Percentiles rank a stretch among this genome's conserved stretches.
These are phyloP conservation scores for Vesta saturnalis DNA, from an alignment of 2,888 invertebrate genomes.

Conservation along the genomic window DNA sequence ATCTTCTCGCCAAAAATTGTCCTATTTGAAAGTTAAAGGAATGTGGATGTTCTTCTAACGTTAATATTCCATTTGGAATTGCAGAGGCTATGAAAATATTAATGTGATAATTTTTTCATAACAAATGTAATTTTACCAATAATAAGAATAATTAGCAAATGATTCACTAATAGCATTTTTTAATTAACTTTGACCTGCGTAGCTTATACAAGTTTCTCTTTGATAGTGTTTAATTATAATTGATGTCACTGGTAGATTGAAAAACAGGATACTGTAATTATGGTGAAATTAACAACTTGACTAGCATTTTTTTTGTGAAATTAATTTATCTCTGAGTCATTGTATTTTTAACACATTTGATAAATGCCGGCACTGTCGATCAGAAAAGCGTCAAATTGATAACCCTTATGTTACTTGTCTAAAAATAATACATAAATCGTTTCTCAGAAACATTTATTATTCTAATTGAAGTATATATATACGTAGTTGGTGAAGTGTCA, in stretches of 20 bases:
- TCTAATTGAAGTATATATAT: too few relatives aligned
- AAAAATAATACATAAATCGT: too few relatives aligned
- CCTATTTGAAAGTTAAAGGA: background rate
- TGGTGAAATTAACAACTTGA: background rate
- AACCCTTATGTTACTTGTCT: too few relatives aligned
- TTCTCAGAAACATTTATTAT: too few relatives aligned
- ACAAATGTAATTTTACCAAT: conserved; percentile 6
- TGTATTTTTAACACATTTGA: too few relatives aligned
- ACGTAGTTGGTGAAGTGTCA: too few relatives aligned
- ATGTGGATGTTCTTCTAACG: background rate
- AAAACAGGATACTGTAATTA: conserved; percentile 11
- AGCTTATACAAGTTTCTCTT: background rate
- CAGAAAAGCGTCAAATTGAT: too few relatives aligned
- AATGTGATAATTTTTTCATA: background rate
- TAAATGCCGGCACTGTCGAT: too few relatives aligned
- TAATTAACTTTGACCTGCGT: background rate
- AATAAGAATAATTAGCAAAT: background rate
- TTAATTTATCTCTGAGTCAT: too few relatives aligned
- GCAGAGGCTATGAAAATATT: background rate
- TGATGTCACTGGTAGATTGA: background rate
- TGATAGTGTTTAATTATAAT: background rate
- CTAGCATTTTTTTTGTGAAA: too few relatives aligned
- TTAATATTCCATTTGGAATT: background rate
- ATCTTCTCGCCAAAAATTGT: conserved; percentile 16
- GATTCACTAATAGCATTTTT: background rate